A percentile compares a stretch with the other conserved stretches of the same genome.
Conservation (phyloP, 2,113 vertebrate genomes). For the Turdus rufiventris region DNA sequence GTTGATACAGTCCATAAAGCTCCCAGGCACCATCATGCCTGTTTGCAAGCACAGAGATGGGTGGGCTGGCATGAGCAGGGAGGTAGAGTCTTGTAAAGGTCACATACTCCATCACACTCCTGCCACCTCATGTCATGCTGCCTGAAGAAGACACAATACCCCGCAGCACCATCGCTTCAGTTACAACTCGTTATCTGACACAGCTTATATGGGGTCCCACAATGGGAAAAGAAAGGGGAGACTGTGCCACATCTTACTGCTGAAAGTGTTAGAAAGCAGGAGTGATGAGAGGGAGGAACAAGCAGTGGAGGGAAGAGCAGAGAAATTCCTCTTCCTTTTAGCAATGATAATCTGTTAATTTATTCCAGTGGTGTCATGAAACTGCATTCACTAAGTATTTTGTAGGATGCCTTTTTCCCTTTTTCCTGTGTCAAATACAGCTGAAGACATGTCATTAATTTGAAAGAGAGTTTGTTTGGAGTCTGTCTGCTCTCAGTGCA, state of each 20-base stretch:
- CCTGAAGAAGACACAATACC: slow-evolving; percentile 82
- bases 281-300: not conserved
- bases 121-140: slow-evolving; percentile 77
- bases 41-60: slow-evolving; percentile 85
- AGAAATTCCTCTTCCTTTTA: not conserved
- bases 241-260: not conserved
- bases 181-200: slow-evolving; percentile 70
- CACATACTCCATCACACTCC: slow-evolving; percentile 82
- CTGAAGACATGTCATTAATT: not conserved
- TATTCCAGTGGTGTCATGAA: not conserved
- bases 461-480: not conserved
- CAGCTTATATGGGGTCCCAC: slow-evolving; percentile 12
- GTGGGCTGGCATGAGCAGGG: slow-evolving; percentile 80
- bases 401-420: not conserved
- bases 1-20: slow-evolving; percentile 81
- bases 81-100: slow-evolving; percentile 86
- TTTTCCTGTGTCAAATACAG: not conserved
- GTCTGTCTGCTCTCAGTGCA: not conserved
- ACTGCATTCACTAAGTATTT: not conserved
- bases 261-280: not conserved
- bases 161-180: slow-evolving; percentile 79
- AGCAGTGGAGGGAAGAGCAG: not conserved
- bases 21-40: slow-evolving; percentile 77
- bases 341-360: not conserved
- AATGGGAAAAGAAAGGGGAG: not conserved